Conservation (phyloP, 2,888 invertebrate species). For the Linnaemya vulpina region DNA sequence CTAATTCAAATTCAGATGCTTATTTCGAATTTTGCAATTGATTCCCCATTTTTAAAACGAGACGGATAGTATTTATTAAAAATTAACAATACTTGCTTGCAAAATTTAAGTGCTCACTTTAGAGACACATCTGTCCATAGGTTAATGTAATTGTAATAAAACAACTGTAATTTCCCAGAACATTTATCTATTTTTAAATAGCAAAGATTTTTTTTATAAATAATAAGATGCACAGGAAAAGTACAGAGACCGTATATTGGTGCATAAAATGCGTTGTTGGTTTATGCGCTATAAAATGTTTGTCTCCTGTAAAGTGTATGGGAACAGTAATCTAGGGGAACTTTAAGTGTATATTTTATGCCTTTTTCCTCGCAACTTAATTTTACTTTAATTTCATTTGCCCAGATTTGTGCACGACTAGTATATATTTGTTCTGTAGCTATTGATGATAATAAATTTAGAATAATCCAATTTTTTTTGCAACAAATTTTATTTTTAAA, state of each 20-base stretch:
- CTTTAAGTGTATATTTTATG: conserved; percentile 15
- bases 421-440: conserved; percentile 25
- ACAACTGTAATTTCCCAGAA: conserved; percentile 43
- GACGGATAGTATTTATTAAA: background rate
- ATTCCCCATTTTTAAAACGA: too few species aligned
- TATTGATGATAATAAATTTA: conserved; percentile 61
- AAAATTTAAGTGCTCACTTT: background rate
- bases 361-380: background rate
- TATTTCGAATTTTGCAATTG: too few species aligned
- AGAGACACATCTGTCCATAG: conserved; percentile 18
- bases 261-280: conserved; percentile 13
- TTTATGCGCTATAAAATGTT: conserved; percentile 40
- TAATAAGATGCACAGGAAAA: background rate
- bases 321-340: conserved; percentile 50
- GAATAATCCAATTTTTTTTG: conserved; percentile 56
- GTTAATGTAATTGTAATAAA: conserved; percentile 35
- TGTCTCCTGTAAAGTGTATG: conserved; percentile 49
- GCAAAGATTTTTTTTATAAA: background rate
- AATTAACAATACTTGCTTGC: background rate
- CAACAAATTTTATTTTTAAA: conserved; percentile 53
- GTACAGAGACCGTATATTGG: background rate
- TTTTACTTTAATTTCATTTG: conserved; percentile 59
- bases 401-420: conserved; percentile 53
- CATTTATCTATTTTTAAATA: conserved; percentile 56
- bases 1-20: too few species aligned